Conservation (phyloP, 2,888 invertebrate genomes). For the Philereme transversata region DNA sequence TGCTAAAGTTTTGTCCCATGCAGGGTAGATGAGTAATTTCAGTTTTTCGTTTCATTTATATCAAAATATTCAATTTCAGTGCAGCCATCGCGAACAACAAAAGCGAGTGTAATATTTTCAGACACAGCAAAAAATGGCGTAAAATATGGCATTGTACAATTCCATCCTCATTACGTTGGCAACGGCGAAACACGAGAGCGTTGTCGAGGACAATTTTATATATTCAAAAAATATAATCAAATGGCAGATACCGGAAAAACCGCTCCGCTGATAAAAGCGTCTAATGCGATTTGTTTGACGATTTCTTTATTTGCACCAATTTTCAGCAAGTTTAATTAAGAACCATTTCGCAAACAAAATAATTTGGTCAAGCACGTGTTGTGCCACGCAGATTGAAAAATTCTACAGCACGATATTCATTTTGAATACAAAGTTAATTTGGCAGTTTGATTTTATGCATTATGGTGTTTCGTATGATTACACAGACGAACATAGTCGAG, state of each 20-base stretch:
- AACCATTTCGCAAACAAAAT: too few relatives aligned
- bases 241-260: neutral
- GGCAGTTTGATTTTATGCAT: too few relatives aligned
- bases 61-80: conserved; percentile 1
- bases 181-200: conserved; percentile 5
- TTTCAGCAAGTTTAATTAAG: too few relatives aligned
- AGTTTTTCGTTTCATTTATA: too few relatives aligned
- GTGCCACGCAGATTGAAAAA: too few relatives aligned
- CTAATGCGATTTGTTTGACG: neutral
- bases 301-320: neutral
- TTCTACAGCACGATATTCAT: too few relatives aligned
- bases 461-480: too few relatives aligned
- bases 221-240: conserved; percentile 1
- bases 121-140: neutral
- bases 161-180: conserved; percentile 3
- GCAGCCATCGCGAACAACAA: conserved; percentile 6
- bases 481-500: too few relatives aligned
- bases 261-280: neutral
- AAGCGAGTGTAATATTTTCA: conserved; percentile 4
- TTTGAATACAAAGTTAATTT: too few relatives aligned
- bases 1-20: too few relatives aligned
- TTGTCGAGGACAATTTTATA: conserved; percentile 9
- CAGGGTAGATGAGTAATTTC: too few relatives aligned
- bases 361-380: too few relatives aligned
- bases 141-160: conserved; percentile 4